phyloP scores from a whole-genome alignment of 2,113 vertebrate genomes.

The Acinonyx jubatus region DNA sequence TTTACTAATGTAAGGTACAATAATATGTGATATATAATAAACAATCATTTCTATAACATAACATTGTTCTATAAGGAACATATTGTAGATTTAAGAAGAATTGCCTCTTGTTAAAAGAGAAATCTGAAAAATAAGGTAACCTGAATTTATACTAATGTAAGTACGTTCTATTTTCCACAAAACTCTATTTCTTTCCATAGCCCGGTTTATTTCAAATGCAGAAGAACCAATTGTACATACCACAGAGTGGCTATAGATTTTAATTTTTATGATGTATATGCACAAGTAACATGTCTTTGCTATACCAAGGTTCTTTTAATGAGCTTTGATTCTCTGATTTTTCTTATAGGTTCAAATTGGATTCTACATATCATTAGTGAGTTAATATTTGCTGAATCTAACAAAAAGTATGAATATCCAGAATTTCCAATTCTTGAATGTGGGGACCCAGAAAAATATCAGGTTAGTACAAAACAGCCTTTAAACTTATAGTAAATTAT shows the following conservation, averaged over 20 bases:
- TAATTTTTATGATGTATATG: not conserved
- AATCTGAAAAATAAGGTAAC: not conserved
- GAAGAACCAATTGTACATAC: not conserved
- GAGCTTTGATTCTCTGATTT: constrained; percentile 58
- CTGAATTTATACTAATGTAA: not conserved
- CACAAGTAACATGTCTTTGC: not conserved
- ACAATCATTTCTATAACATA: not conserved
- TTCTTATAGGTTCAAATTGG: constrained; percentile 77
- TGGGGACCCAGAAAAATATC: constrained; percentile 81
- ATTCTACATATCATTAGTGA: constrained; percentile 81
- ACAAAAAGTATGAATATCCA: constrained; percentile 67
- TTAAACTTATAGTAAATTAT: not conserved
- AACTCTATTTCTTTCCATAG: not conserved
- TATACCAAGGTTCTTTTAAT: not conserved
- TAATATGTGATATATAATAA: not conserved
- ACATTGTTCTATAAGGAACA: constrained; percentile 1
- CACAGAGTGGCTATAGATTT: not conserved
- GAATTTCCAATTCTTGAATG: constrained; percentile 82
- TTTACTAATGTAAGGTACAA: not conserved
- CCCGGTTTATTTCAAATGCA: not conserved
- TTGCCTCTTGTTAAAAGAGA: not conserved
- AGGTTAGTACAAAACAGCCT: constrained; percentile 74
- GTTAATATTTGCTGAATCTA: constrained; percentile 71
- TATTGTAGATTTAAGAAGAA: not conserved
- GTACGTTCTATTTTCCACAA: not conserved